Evolutionary conservation across 2,113 vertebrate genomes (phyloP).

Genomic region (Xenopus borealis): DNA sequence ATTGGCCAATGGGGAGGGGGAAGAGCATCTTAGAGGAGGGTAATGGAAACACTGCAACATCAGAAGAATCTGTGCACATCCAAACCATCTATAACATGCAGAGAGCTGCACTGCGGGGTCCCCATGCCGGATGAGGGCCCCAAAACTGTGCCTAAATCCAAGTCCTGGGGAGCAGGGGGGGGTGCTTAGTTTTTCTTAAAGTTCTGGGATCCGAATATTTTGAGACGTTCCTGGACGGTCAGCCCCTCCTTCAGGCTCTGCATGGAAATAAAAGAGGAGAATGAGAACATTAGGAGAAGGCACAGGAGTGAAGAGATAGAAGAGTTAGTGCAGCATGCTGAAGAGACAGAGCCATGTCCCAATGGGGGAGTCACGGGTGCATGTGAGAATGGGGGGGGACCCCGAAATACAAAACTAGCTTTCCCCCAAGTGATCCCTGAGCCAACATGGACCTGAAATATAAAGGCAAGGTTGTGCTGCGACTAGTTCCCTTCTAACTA

Average conservation of each 20-base stretch:
- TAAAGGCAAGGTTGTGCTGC: no score
- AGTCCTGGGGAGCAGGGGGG: conserved; percentile 36
- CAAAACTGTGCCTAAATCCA: background rate
- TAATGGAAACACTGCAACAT: conserved; percentile 10
- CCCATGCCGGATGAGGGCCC: conserved; percentile 45
- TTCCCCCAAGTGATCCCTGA: no score
- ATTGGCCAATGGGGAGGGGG: conserved; percentile 7
- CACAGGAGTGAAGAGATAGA: background rate
- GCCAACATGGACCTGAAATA: no score
- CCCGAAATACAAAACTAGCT: no score
- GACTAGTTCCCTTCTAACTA: no score
- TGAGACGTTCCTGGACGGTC: conserved; percentile 93
- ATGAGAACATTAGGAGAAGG: conserved; percentile 11
- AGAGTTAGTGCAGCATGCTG: conserved; percentile 68
- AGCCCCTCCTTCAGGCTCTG: conserved; percentile 98
- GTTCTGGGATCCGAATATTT: conserved; percentile 96
- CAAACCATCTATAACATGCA: conserved; percentile 52
- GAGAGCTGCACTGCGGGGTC: conserved; percentile 60
- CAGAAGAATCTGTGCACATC: conserved; percentile 16
- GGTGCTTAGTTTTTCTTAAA: conserved; percentile 82
- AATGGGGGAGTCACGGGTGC: conserved; percentile 45
- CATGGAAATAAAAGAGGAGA: conserved; percentile 46
- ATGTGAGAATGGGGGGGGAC: background rate
- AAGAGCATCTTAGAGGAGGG: background rate
- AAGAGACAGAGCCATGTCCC: conserved; percentile 42